Conservation (phyloP, 2,888 invertebrate genomes). For the Suillia variegata region DNA sequence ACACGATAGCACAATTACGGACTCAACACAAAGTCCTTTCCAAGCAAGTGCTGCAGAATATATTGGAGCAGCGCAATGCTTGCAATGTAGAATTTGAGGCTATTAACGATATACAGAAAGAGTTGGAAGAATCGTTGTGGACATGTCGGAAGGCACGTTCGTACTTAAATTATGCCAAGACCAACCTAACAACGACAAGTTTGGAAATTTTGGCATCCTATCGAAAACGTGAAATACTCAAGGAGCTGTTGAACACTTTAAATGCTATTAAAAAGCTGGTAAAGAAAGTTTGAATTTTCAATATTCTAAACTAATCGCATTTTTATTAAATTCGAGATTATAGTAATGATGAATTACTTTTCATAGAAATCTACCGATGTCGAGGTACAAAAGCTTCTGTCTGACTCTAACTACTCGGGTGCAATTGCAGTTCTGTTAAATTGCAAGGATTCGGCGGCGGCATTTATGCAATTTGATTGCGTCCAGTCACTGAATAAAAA, state of each 20-base stretch:
- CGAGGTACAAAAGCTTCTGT: constrained; percentile 79
- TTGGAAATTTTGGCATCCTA: constrained; percentile 91
- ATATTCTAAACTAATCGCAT: neutral
- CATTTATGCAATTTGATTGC: constrained; percentile 87
- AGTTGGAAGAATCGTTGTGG: constrained; percentile 71
- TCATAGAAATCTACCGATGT: constrained; percentile 78
- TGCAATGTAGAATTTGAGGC: constrained; percentile 85
- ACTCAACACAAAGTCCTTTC: constrained; percentile 75
- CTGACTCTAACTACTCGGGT: constrained; percentile 83
- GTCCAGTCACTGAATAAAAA: constrained; percentile 86
- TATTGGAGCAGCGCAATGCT: constrained; percentile 86
- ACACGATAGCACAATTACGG: constrained; percentile 53
- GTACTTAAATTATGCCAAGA: constrained; percentile 76
- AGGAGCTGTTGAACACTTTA: constrained; percentile 79
- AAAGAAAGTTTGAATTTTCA: neutral
- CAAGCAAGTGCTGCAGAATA: constrained; percentile 89
- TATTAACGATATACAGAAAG: constrained; percentile 72
- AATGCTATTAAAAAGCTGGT: constrained; percentile 77
- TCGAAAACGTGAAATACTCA: constrained; percentile 82
- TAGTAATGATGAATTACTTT: neutral
- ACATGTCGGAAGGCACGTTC: constrained; percentile 75
- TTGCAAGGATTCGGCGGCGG: constrained; percentile 83
- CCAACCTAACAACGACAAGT: constrained; percentile 83
- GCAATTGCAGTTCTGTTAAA: constrained; percentile 89
- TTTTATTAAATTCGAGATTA: neutral